phyloP scores from a whole-genome alignment of 2,113 vertebrate species.

The Craseonycteris thonglongyai region DNA sequence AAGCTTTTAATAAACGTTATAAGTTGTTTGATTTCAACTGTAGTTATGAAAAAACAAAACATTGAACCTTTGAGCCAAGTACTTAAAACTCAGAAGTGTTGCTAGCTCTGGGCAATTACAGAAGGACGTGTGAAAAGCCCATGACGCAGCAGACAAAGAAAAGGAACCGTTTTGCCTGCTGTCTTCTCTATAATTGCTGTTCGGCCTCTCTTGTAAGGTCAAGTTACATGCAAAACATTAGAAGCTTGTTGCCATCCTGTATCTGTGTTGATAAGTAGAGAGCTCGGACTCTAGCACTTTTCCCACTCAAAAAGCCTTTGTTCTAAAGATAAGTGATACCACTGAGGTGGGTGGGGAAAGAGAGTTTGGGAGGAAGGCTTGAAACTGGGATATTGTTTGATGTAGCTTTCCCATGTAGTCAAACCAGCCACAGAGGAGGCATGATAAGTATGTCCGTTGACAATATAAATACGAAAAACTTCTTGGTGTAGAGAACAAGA shows the following conservation, averaged over 20 bases:
- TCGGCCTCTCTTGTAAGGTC: background rate
- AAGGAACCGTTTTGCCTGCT: background rate
- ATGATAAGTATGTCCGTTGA: background rate
- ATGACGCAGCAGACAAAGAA: background rate
- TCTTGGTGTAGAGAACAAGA: background rate
- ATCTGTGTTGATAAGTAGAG: background rate
- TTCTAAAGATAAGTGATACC: background rate
- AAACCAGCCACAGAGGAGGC: background rate
- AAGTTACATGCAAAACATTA: slow-evolving; percentile 14
- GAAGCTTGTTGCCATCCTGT: background rate
- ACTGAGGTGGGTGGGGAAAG: background rate
- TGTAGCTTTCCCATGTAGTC: background rate
- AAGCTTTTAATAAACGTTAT: background rate
- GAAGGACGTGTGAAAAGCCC: background rate
- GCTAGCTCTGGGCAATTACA: background rate
- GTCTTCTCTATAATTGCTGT: background rate
- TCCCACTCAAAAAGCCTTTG: background rate
- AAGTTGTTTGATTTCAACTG: background rate
- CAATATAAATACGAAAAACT: background rate
- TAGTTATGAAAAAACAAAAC: background rate
- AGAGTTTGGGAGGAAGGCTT: background rate
- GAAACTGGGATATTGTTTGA: background rate
- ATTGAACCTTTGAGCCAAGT: background rate
- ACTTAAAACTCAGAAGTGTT: background rate
- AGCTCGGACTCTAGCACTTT: background rate